Conservation (phyloP, 2,113 vertebrate species). For the Circaetus cinerascens region DNA sequence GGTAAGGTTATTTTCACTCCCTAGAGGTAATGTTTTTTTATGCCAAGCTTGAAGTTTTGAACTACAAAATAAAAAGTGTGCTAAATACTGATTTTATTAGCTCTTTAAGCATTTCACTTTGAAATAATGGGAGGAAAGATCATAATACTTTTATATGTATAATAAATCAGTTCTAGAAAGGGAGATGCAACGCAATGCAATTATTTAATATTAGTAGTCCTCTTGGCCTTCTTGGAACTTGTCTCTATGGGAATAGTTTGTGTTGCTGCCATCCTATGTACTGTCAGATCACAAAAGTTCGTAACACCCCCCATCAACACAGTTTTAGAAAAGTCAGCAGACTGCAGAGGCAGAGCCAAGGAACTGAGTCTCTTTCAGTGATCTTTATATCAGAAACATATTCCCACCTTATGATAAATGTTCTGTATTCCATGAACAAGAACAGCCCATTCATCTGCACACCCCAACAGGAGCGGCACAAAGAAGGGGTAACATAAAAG, state of each 20-base stretch:
- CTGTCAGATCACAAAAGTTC: background rate
- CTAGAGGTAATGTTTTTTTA: background rate
- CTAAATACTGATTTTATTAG: conserved; percentile 56
- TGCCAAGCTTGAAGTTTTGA: conserved; percentile 31
- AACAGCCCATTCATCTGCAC: background rate
- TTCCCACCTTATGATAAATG: background rate
- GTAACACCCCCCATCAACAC: background rate
- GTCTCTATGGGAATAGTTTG: background rate
- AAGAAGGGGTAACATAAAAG: background rate
- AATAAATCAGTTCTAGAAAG: conserved; percentile 34
- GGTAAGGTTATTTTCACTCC: conserved; percentile 27
- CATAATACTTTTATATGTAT: conserved; percentile 22
- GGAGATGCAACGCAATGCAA: background rate
- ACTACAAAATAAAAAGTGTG: conserved; percentile 43
- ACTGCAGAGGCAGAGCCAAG: background rate
- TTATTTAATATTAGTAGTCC: conserved; percentile 18
- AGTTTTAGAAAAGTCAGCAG: background rate
- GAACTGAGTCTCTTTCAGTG: background rate
- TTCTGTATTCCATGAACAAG: background rate
- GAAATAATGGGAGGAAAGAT: conserved; percentile 40
- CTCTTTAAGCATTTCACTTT: conserved; percentile 44
- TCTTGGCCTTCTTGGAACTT: background rate
- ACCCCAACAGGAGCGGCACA: background rate
- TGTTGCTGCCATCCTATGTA: background rate
- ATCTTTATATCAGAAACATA: background rate